Base-by-base conservation (phyloP, 2,888 invertebrate species). In the Abscondita cerata region DNA sequence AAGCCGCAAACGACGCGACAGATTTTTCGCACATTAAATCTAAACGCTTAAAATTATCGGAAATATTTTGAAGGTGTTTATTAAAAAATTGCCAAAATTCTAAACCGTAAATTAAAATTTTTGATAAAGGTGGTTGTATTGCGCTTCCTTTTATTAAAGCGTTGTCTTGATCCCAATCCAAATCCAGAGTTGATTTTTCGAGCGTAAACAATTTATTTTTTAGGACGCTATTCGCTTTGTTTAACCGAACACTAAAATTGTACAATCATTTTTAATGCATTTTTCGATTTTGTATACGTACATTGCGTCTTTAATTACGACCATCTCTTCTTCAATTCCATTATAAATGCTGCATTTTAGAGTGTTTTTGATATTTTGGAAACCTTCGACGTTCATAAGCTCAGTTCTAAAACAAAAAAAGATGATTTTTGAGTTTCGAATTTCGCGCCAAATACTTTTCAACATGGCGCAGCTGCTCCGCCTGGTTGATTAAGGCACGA, bases 401-500 rank as follows among this genome's bases (percentile, higher is more conserved):
- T 80, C 75, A 34, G 82, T 83, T 65, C 85, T 86, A 70, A 68
- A 82, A 74, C 38, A 41, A 15, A 5, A 38, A 50, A 46, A 33
- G 11, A 12, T 34, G 38, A 38, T 15, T 51, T n/a, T 50, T 12
- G 25, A 25, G 6, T 6, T 41, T 44, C 31, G 19, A 52, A 50
- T 47, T 48, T 51, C 9, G 16, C 34, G 55, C 40, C 13, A 67
- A 82, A 82, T 72, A 85, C 85, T 79, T 76, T 75, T 83, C 80
- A 68, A 84, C 80, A 73, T 80, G 81, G 68, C 77, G 81, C 72
- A 83, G 80, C 67, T 85, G 83, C 74, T 83, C 81, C 71, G 83
- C 80, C 72, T 82, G 79, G 78, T 84, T 84, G 78, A 81, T 79
- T 73, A 86, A 81, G 78, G 82, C 81, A 68, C 78, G 76, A 72